Percentiles rank a stretch among this genome's conserved stretches.
These are phyloP conservation scores for Hycleus cichorii DNA, from an alignment of 1,140 invertebrate genomes.

Conservation along the genomic window DNA sequence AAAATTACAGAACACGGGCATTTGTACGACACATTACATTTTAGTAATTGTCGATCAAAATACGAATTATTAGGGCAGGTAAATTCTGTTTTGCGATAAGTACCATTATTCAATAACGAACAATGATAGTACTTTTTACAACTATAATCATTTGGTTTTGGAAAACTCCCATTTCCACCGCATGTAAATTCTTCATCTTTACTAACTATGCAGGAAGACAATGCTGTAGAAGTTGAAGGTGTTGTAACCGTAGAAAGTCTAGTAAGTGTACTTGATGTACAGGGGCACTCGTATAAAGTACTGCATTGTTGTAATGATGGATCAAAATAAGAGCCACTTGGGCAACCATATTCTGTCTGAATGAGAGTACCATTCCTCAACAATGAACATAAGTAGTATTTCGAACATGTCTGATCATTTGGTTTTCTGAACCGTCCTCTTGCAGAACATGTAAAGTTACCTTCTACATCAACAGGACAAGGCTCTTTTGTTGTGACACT, in stretches of 20 bases:
- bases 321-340: neutral
- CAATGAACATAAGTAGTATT: slow-evolving; percentile 7
- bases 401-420: slow-evolving; percentile 5
- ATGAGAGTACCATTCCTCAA: slow-evolving; percentile 6
- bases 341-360: slow-evolving; percentile 1
- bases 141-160: neutral
- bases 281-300: neutral
- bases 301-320: neutral
- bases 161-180: slow-evolving; percentile 6
- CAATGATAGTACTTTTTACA: slow-evolving; percentile 14
- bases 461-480: neutral
- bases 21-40: slow-evolving; percentile 2
- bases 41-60: slow-evolving; percentile 4
- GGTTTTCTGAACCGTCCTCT: slow-evolving; percentile 5
- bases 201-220: neutral
- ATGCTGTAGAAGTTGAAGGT: neutral
- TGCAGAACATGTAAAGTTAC: slow-evolving; percentile 1
- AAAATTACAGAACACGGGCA: slow-evolving; percentile 1
- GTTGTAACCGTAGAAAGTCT: no score
- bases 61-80: neutral
- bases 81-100: slow-evolving; percentile 4
- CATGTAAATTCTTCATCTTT: slow-evolving; percentile 6
- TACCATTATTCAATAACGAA: slow-evolving; percentile 1
- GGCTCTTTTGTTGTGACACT: no score
- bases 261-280: neutral